These are phyloP conservation scores for Oligia fasciuncula DNA, from an alignment of 2,888 invertebrate species.

Conservation along the genomic window DNA sequence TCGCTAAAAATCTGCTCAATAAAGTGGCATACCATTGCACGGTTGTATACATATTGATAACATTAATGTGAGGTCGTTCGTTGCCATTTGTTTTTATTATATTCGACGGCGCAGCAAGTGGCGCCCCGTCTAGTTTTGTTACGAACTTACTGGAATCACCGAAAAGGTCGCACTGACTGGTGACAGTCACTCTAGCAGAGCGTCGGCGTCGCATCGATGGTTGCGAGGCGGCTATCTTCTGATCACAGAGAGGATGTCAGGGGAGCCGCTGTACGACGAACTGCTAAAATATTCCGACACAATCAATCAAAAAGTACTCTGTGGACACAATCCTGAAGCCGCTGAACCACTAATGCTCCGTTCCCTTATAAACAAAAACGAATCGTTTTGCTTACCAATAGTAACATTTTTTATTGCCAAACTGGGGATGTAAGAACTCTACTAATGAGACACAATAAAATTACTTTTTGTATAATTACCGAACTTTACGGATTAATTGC, in stretches of 20 bases:
- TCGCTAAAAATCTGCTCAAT: conserved; percentile 39
- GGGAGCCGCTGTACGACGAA: background rate
- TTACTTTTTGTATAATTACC: too few relatives aligned
- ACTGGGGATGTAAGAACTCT: background rate
- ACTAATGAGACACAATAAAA: too few relatives aligned
- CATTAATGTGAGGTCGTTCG: conserved; percentile 14
- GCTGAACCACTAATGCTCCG: too few relatives aligned
- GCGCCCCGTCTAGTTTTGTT: background rate
- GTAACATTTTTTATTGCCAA: background rate
- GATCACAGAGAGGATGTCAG: background rate
- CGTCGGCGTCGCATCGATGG: background rate
- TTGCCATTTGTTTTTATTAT: conserved; percentile 32
- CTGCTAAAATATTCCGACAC: background rate
- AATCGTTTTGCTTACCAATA: too few relatives aligned
- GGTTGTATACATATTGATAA: conserved; percentile 24
- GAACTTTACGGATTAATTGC: too few relatives aligned
- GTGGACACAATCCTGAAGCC: too few relatives aligned
- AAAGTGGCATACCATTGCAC: conserved; percentile 34
- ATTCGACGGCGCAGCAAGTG: background rate
- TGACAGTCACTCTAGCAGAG: background rate
- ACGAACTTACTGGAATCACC: background rate
- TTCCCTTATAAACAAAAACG: background rate
- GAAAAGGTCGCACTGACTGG: background rate
- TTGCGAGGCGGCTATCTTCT: background rate
- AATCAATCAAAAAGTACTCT: too few relatives aligned